Evolutionary conservation across 1,140 invertebrate species (phyloP), one percentile per base, ranked within the genome.

Genomic region (Saxidomus purpurata): DNA sequence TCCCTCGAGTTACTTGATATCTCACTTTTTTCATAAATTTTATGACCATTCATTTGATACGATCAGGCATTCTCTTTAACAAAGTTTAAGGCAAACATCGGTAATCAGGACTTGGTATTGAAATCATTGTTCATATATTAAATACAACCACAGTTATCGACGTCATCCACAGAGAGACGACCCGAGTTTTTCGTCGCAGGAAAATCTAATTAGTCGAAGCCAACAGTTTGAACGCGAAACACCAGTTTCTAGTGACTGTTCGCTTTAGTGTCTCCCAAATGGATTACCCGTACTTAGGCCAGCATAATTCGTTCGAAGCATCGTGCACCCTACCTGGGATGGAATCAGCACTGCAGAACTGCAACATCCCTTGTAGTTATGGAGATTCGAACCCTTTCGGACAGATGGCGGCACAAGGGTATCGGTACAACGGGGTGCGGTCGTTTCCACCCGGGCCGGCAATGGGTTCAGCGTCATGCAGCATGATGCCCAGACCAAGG

Each of bases 351-450:
- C 94, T 97, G 43, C 95, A 96, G 9, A 97, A 97, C 92, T 96
- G 95, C 77, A 95, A 94, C 71, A 97, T 97, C 96, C 97, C 97
- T 52, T 98, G 97, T 95, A 97, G 97, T 11, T 98, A 98, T 95
- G 97, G 97, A 36, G 98, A 98, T 95, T 96, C 98, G 89, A 97
- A 97, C 36, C 98, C 98, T 17, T 98, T 98, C 95, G 97, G 97
- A 63, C 98, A 98, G 96, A 98, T 98, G 97, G 97, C 97, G 80
- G 97, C 97, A 55, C 93, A 94, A 67, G 92, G 93, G 83, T 94
- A 94, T 89, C 91, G 94, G 8, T 94, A 94, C 89, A 94, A 94
- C 81, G 93, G 93, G 69, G 94, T 94, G 17, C 88, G 94, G 61
- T 91, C 92, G n/a, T 94, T 94, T 59, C 92, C 93, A 9, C 90